Evolutionary conservation across 2,797 vertebrate genomes (phyloP), one percentile per base, ranked within the genome.

Genomic region (Syncerus caffer): DNA sequence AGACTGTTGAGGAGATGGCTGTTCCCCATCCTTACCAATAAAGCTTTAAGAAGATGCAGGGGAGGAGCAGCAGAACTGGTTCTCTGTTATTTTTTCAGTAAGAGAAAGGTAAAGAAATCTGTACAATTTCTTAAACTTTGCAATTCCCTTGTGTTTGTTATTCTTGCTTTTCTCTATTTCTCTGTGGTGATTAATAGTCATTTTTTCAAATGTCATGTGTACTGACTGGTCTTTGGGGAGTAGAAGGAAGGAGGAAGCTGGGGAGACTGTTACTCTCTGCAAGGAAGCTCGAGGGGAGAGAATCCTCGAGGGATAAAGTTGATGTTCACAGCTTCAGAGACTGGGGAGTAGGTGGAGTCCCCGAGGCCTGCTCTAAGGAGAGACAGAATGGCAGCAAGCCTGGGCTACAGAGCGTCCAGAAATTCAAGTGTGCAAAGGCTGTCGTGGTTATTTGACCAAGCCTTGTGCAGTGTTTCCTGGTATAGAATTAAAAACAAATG

Each of bases 91-190:
- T 58, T 17, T 51, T 13, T 71, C 42, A 25, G 34, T 53, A 50
- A 88, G 79, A 83, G 15, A 64, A 89, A n/a, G 90, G 90, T 74
- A 60, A 96, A 89, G 38, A 85, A 85, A 89, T 79, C 13, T 27
- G 19, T 86, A 78, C 17, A 9, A 42, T 83, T 88, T 92, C 51
- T 82, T 95, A 90, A 90, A 47, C 16, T 79, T 55, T 47, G 4
- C 7, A 86, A 94, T 80, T 91, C 79, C 38, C 57, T 47, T 89
- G 85, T 62, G 34, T 80, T 90, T 93, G 74, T 89, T 79, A 83
- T 79, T 90, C 93, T 67, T 96, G 29, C 19, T 86, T 97, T 96
- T 91, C 95, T 96, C 53, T 88, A 13, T 82, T 96, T 96, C 51
- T 82, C 84, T 79, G 6, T 85, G 38, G 47, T 96, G 90, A 97